A percentile compares a stretch with the other conserved stretches of the same genome.
phyloP scores from a whole-genome alignment of 2,888 invertebrate species.

The Hemistola chrysoprasaria region DNA sequence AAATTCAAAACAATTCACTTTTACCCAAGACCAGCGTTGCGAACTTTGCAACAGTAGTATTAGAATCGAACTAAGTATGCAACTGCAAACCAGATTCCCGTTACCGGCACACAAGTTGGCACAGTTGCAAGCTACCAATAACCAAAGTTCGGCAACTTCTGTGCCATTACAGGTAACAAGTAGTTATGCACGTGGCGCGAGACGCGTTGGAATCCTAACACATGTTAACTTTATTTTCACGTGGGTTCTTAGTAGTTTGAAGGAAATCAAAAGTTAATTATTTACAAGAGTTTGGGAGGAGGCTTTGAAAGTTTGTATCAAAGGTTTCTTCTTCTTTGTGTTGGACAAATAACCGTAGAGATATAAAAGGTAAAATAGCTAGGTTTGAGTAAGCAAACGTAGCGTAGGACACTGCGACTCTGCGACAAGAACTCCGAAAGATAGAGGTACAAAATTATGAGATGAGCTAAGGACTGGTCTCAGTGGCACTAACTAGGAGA shows the following conservation, averaged over 20 bases:
- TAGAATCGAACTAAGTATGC: conserved; percentile 35
- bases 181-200: conserved; percentile 17
- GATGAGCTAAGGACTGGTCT: too few relatives aligned
- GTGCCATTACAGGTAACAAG: conserved; percentile 11
- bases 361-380: too few relatives aligned
- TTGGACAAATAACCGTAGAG: too few relatives aligned
- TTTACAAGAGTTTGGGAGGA: too few relatives aligned
- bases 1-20: conserved; percentile 4
- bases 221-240: neutral
- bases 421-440: too few relatives aligned
- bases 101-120: conserved; percentile 39
- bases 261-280: too few relatives aligned
- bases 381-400: too few relatives aligned
- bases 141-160: conserved; percentile 35
- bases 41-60: conserved; percentile 16
- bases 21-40: conserved; percentile 5
- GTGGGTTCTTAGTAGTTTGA: neutral
- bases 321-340: too few relatives aligned
- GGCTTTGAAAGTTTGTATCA: too few relatives aligned
- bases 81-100: conserved; percentile 44
- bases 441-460: too few relatives aligned
- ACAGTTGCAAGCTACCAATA: conserved; percentile 49
- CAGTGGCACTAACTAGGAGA: too few relatives aligned
- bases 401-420: too few relatives aligned
- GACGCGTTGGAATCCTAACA: conserved; percentile 9